Percentiles rank a stretch among this genome's conserved stretches.
Conservation (phyloP, 2,113 vertebrate genomes). For the Laticauda colubrina region DNA sequence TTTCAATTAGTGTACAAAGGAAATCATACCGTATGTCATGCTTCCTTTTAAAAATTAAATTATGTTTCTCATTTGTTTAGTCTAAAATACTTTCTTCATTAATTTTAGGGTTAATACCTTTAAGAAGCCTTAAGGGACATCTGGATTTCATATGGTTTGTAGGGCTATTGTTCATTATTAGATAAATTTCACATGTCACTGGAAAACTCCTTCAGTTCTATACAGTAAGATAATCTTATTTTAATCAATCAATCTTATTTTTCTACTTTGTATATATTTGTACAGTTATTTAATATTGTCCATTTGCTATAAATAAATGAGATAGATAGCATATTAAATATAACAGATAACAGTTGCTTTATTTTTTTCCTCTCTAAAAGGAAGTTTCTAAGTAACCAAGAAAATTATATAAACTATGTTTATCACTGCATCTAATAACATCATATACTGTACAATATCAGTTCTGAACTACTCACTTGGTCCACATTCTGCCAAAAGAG, state of each 20-base stretch:
- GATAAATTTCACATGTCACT: conserved; percentile 40
- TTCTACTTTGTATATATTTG: neutral
- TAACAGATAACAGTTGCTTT: neutral
- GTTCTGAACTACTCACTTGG: neutral
- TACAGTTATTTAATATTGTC: neutral
- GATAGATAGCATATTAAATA: neutral
- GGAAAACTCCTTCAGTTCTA: conserved; percentile 42
- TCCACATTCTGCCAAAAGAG: neutral
- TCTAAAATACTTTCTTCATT: conserved; percentile 64
- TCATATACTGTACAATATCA: neutral
- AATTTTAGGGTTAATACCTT: conserved; percentile 52
- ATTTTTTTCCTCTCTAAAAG: neutral
- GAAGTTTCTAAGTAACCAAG: neutral
- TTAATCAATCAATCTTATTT: neutral
- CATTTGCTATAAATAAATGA: neutral
- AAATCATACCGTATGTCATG: neutral
- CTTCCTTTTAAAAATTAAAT: conserved; percentile 50
- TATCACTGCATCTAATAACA: neutral
- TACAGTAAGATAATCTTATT: neutral
- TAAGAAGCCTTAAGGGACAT: conserved; percentile 57
- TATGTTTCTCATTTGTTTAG: conserved; percentile 68
- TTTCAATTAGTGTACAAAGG: conserved; percentile 25
- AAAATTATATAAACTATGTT: neutral
- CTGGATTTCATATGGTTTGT: conserved; percentile 67
- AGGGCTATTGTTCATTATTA: conserved; percentile 21